Base-by-base conservation (phyloP, 2,888 invertebrate genomes). In the Bellardia pandia region DNA sequence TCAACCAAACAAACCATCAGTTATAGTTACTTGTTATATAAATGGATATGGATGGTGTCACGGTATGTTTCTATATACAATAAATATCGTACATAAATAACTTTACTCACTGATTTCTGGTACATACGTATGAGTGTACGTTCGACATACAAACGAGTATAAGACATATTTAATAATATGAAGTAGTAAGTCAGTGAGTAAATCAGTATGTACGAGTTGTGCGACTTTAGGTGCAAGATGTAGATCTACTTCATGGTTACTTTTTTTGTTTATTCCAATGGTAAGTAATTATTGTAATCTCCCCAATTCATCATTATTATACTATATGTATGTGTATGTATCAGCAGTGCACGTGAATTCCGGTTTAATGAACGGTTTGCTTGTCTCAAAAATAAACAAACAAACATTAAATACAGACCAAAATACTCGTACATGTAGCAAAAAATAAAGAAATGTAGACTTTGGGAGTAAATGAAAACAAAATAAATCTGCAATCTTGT, bases 231-330 rank as follows among this genome's bases (percentile, higher is more conserved):
- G 42, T 66, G 56, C n/a, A 56, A 66, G 53, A 66, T 77, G 56
- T 42, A 78, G 64, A 75, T 87, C 86, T 82, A 60, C 58, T 71
- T 75, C 62, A 83, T 68, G 37, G 56, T 79, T 74, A 77, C 48
- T 85, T 53, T 53, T 33, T 45, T 37, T 56, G 13, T 77, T 86
- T 86, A 75, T 88, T 88, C 88, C 79, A 85, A 75, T 86, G 86
- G 90, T 33, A 69, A 82, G 75, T 83, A 89, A 90, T 90, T 91
- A 90, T 90, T 90, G 89, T 91, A 91, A 92, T 92, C 89, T 90
- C 11, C 89, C 90, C 91, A 91, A 91, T 92, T 91, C 91, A 92
- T 92, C 92, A 92, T 91, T 91, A 91, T 91, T 91, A 89, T 90
- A 90, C n/a, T 23, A 1, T 23, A 23, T 23, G 23, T 23, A 23